Conservation (phyloP, 2,113 vertebrate genomes). For the Hippocampus mohnikei region DNA sequence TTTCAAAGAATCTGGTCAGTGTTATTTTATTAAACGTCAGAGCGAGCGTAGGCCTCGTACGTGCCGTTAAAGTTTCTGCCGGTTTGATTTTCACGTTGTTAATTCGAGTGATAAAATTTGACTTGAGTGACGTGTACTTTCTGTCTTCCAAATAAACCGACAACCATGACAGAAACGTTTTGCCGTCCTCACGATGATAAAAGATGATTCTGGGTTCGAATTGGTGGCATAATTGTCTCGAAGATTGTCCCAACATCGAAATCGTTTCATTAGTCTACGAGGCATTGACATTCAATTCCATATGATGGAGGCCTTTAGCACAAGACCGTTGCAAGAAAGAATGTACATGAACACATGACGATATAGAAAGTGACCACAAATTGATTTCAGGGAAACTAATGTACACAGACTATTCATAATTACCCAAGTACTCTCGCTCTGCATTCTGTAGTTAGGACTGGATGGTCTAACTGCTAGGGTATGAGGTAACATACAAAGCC, state of each 20-base stretch:
- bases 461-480: slow-evolving; percentile 40
- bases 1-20: too few species aligned
- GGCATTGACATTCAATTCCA: slow-evolving; percentile 10
- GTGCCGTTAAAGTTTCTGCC: not conserved
- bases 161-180: not conserved
- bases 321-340: slow-evolving; percentile 14
- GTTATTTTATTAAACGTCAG: too few species aligned
- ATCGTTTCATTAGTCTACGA: not conserved
- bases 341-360: slow-evolving; percentile 19
- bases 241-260: not conserved
- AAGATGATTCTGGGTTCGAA: not conserved
- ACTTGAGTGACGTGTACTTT: too few species aligned
- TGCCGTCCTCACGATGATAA: not conserved
- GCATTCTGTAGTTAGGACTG: slow-evolving; percentile 23
- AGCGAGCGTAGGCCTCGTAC: not conserved
- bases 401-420: slow-evolving; percentile 34
- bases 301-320: not conserved
- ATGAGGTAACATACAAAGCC: slow-evolving; percentile 52
- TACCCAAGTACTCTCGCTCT: slow-evolving; percentile 38
- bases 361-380: slow-evolving; percentile 40
- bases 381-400: slow-evolving; percentile 35
- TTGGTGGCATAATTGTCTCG: not conserved
- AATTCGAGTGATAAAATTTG: not conserved
- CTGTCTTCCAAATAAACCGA: not conserved
- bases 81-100: not conserved